Conservation (phyloP, 2,888 invertebrate species). For the Salticus scenicus region DNA sequence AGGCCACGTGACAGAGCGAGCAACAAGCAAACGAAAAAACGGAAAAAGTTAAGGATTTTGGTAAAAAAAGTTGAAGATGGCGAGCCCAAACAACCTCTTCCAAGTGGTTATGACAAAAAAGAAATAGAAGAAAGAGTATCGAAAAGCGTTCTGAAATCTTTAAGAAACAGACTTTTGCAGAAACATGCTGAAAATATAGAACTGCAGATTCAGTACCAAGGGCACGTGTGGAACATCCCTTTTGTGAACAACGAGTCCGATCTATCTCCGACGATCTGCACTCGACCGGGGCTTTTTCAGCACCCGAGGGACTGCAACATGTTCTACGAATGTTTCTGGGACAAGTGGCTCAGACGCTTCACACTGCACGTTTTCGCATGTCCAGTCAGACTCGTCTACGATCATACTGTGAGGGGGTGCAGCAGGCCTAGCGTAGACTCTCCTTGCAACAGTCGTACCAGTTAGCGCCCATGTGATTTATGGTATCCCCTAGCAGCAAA, state of each 20-base stretch:
- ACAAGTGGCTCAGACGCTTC: slow-evolving; percentile 84
- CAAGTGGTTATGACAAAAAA: not conserved
- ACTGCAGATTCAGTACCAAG: slow-evolving; percentile 49
- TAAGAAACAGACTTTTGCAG: slow-evolving; percentile 11
- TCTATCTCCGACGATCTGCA: slow-evolving; percentile 75
- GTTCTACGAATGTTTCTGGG: slow-evolving; percentile 89
- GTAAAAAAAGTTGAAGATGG: slow-evolving; percentile 26
- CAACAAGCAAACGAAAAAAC: slow-evolving; percentile 21
- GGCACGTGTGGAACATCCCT: slow-evolving; percentile 55
- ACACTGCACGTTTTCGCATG: slow-evolving; percentile 86
- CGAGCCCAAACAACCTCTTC: not conserved
- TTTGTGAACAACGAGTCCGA: slow-evolving; percentile 29
- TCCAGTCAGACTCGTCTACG: slow-evolving; percentile 86
- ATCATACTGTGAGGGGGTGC: slow-evolving; percentile 84
- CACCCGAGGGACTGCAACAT: slow-evolving; percentile 88
- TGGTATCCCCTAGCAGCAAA: no score
- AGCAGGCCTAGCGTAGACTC: slow-evolving; percentile 89
- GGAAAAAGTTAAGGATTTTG: slow-evolving; percentile 40
- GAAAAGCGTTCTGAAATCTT: not conserved
- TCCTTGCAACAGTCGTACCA: slow-evolving; percentile 78
- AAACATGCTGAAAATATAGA: slow-evolving; percentile 28
- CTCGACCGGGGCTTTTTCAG: slow-evolving; percentile 79
- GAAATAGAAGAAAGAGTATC: not conserved
- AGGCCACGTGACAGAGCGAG: no score
- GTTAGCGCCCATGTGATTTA: no score